Conservation (phyloP, 2,888 invertebrate genomes). For the Criorhina ranunculi region DNA sequence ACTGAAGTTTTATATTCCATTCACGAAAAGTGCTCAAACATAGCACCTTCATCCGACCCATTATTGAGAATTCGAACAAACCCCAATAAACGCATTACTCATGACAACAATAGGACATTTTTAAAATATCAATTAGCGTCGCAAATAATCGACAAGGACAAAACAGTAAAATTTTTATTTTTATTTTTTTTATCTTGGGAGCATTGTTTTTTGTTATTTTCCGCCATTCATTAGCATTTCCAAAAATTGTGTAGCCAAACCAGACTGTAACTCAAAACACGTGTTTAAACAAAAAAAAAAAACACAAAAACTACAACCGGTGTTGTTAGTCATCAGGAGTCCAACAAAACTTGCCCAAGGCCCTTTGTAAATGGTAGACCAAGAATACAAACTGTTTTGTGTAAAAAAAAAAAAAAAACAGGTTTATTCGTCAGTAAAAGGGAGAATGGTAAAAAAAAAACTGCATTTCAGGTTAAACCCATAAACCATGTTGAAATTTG, state of each 20-base stretch:
- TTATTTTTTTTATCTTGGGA: background rate
- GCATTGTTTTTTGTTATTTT: background rate
- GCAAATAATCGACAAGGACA: slow-evolving; percentile 1
- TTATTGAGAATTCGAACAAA: background rate
- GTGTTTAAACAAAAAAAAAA: background rate
- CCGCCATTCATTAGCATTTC: background rate
- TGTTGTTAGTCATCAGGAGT: background rate
- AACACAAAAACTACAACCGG: background rate
- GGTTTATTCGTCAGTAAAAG: background rate
- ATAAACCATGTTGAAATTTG: slow-evolving; percentile 8
- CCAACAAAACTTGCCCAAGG: background rate
- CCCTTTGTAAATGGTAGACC: background rate
- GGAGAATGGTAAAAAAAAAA: slow-evolving; percentile 7
- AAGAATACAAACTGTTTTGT: background rate
- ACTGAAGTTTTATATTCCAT: background rate
- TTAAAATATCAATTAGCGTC: background rate
- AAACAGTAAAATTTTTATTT: background rate
- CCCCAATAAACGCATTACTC: background rate
- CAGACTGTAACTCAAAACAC: background rate
- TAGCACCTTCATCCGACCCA: background rate
- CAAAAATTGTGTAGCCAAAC: background rate
- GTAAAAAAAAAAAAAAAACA: background rate
- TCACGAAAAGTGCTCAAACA: background rate
- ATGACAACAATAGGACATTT: background rate
- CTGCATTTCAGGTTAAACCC: slow-evolving; percentile 11